Base-by-base conservation (phyloP, 2,797 vertebrate species). In the Varecia variegata region DNA sequence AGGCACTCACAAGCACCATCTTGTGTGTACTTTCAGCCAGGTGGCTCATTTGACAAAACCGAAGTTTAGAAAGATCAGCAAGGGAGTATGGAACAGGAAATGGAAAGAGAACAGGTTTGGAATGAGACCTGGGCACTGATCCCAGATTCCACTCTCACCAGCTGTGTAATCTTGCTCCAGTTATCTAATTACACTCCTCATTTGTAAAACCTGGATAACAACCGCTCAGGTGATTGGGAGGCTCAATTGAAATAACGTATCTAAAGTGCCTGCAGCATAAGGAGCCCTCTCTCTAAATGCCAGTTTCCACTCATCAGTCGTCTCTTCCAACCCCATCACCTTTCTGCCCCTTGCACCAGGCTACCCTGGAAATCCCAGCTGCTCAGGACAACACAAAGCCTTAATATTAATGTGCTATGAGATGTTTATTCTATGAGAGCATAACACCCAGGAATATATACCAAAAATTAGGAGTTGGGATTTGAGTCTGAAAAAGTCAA, bases 151-250 rank as follows among this genome's bases (percentile, higher is more conserved):
- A 62, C 12, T 85, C 88, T 95, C 50, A 82, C 67, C 82, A 90
- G 71, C 62, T 81, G 68, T 77, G 47, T 67, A 56, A 88, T 95
- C 88, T 93, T 95, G 90, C 88, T 88, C 92, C 76, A 84, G 14
- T 90, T 94, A 96, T 81, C 88, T 92, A 79, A 70, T 96, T 94
- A 86, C 10, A 25, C 58, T 95, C 67, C 91, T 89, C 21, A 13
- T 85, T 94, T 97, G 79, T 95, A 94, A 94, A 93, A 52, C 54
- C 15, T 95, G 79, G 70, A 62, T 73, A 80, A 74, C 52, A 77
- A 50, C 88, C 80, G 90, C 43, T 47, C 17, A 43, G 58, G 70
- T 91, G 65, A 38, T 35, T 54, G 18, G 56, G 58, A 70, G 68
- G 65, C 38, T 73, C 83, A 73, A 25, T 30, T 60, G 67, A 80